Percentiles rank a stretch among this genome's conserved stretches.
Evolutionary conservation across 2,797 vertebrate genomes (phyloP).

Genomic region (Buceros bicornis): DNA sequence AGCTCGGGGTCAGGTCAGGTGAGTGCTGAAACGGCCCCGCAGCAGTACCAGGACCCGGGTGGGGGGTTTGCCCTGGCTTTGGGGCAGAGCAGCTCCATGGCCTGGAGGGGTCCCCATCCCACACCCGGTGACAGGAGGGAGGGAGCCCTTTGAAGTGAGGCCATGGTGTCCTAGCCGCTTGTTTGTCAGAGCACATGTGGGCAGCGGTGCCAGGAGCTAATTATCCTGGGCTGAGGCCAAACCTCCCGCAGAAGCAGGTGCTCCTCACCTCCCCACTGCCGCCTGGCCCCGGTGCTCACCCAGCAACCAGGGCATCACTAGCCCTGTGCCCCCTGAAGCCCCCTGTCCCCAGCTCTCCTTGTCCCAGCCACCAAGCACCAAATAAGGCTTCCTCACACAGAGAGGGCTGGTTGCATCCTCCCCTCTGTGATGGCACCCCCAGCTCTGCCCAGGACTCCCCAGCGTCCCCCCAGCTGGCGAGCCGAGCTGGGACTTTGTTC

Average conservation of each 20-base stretch:
- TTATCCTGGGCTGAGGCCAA: neutral
- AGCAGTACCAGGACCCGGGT: rapidly evolving
- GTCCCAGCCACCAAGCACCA: neutral
- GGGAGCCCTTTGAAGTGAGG: rapidly evolving
- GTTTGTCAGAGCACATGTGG: neutral
- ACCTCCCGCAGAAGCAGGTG: neutral
- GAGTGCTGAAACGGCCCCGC: rapidly evolving
- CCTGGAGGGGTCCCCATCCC: rapidly evolving
- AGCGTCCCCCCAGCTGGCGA: rapidly evolving
- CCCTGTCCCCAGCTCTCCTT: neutral
- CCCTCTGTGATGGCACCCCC: rapidly evolving
- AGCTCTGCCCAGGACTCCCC: neutral
- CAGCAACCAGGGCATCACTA: neutral
- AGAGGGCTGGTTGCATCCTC: neutral
- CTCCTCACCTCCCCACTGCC: neutral
- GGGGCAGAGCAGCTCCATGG: rapidly evolving
- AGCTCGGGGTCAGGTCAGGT: neutral
- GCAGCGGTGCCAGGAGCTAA: neutral
- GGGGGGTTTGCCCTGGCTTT: neutral
- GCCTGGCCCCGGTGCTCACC: neutral
- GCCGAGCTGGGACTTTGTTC: neutral
- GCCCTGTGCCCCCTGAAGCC: neutral
- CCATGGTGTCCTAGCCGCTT: neutral
- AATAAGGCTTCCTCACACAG: rapidly evolving
- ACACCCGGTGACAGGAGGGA: rapidly evolving